These are phyloP conservation scores for Whitmania pigra DNA, from an alignment of 1,140 invertebrate species.

Conservation along the genomic window DNA sequence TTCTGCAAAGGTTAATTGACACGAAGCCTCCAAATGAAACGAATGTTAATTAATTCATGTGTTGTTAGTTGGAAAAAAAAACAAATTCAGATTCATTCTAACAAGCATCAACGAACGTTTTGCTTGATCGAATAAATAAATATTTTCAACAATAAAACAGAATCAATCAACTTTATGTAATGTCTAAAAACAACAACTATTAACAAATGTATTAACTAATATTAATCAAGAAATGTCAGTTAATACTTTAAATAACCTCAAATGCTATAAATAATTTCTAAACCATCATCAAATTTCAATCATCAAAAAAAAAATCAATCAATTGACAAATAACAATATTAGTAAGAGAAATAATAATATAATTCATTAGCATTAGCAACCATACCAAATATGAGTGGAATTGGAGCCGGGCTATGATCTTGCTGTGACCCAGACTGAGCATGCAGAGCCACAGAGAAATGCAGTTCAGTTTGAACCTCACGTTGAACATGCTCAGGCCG, in stretches of 20 bases:
- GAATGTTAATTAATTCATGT: too few relatives aligned
- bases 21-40: too few relatives aligned
- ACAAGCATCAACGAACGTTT: too few relatives aligned
- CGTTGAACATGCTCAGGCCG: conserved; percentile 49
- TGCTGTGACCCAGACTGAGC: conserved; percentile 59
- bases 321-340: background rate
- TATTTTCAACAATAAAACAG: too few relatives aligned
- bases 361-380: background rate
- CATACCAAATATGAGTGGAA: conserved; percentile 57
- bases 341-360: background rate
- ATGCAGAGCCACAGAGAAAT: conserved; percentile 70
- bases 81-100: too few relatives aligned
- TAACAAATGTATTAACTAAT: background rate
- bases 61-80: too few relatives aligned
- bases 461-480: conserved; percentile 53
- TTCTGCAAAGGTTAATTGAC: too few relatives aligned
- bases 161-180: too few relatives aligned
- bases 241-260: too few relatives aligned
- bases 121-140: too few relatives aligned
- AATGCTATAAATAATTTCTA: background rate
- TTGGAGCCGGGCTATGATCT: conserved; percentile 57
- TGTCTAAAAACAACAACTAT: background rate
- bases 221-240: too few relatives aligned
- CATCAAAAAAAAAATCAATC: background rate
- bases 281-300: background rate